Base-by-base conservation (phyloP, 2,113 vertebrate genomes). In the Ammodytes dubius region DNA sequence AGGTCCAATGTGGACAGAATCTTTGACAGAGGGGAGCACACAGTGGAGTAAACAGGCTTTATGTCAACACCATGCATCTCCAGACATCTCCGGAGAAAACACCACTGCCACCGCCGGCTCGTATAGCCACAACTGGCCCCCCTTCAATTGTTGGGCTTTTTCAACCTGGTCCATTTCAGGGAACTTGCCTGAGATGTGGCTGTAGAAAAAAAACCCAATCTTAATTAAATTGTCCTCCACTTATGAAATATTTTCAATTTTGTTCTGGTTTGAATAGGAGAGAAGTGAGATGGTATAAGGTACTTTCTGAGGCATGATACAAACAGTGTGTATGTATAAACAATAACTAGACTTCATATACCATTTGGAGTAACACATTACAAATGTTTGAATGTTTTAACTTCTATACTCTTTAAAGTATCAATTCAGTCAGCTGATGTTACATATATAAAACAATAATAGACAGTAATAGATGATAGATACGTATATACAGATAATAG, bases 11-110 rank as follows among this genome's bases (percentile, higher is more conserved):
- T 90, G 91, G 83, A 89, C 90, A 87, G 80, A 90, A 85, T 89
- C 84, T 85, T 87, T 89, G 27, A 89, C 87, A 90, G 93, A 86
- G 83, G 85, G 83, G 85, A 27, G 27, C 27, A 78, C 88, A 76
- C 85, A 64, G 89, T 83, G 89, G 83, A 86, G 87, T 90, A 92
- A 92, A 92, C 92, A 93, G 90, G 88, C 92, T 90, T 91, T 81
- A 84, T 92, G 87, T 92, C 89, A 91, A 92, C 88, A 93, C 75
- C 77, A 81, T 27, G 78, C 85, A 80, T 87, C 86, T 61, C 79
- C 58, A 27, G 46, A 88, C 85, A 83, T 71, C 60, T 72, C 80
- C 15, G 52, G 47, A 46, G 53, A 66, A 80, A 81, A 74, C 56
- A 74, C 54, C 27, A 27, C 27, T 27, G 27, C 27, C 27, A 27